Conservation (phyloP, 2,888 invertebrate species). For the Drosophila antonietae region DNA sequence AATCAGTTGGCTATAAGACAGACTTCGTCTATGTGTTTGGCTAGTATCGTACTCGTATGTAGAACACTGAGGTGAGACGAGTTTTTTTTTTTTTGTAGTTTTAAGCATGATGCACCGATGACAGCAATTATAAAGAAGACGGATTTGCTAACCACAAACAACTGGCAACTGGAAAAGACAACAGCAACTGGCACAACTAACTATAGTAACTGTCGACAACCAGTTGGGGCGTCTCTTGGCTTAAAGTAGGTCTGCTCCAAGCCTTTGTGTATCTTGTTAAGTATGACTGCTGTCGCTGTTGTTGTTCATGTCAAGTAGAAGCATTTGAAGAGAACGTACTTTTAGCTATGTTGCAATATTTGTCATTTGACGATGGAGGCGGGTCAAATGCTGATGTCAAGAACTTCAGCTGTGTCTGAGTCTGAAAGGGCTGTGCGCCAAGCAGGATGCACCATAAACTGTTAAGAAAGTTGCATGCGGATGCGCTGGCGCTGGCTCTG, state of each 20-base stretch:
- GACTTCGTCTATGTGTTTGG: slow-evolving; percentile 29
- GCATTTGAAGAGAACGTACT: slow-evolving; percentile 21
- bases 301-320: slow-evolving; percentile 52
- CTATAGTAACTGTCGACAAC: slow-evolving; percentile 32
- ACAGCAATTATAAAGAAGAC: slow-evolving; percentile 75
- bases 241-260: slow-evolving; percentile 55
- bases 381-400: slow-evolving; percentile 12
- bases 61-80: slow-evolving; percentile 62
- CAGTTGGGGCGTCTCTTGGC: slow-evolving; percentile 51
- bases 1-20: slow-evolving; percentile 36
- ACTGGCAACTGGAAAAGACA: slow-evolving; percentile 1
- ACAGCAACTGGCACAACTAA: slow-evolving; percentile 17
- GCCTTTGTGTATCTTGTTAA: slow-evolving; percentile 35
- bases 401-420: neutral
- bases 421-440: slow-evolving; percentile 42
- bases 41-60: slow-evolving; percentile 40
- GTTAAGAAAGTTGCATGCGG: slow-evolving; percentile 74
- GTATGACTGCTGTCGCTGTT: slow-evolving; percentile 4
- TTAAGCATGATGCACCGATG: slow-evolving; percentile 48
- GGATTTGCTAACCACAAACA: slow-evolving; percentile 62
- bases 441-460: slow-evolving; percentile 57
- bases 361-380: neutral
- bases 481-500: slow-evolving; percentile 57
- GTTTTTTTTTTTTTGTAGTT: slow-evolving; percentile 19
- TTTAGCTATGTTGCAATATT: slow-evolving; percentile 28